phyloP scores from a whole-genome alignment of 2,888 invertebrate genomes.

The Melieria picta region DNA sequence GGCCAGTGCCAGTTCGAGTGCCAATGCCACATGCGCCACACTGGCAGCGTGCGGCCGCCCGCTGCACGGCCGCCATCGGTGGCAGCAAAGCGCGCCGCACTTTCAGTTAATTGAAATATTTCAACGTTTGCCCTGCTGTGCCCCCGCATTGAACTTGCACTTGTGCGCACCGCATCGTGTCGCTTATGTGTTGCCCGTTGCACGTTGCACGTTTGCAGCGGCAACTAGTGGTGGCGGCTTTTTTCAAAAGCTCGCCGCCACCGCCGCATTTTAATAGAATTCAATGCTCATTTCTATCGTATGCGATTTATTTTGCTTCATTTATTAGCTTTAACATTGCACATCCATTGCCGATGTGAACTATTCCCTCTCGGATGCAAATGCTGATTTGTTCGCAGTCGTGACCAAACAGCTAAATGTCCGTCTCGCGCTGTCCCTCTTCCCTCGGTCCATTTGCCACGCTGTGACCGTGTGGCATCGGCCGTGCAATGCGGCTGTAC shows the following conservation, averaged over 20 bases:
- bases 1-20: not conserved
- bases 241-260: constrained; percentile 51
- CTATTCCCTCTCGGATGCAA: constrained; percentile 37
- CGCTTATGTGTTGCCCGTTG: constrained; percentile 9
- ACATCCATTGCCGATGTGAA: constrained; percentile 34
- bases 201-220: constrained; percentile 26
- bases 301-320: constrained; percentile 60
- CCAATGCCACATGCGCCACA: constrained; percentile 2
- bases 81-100: constrained; percentile 8
- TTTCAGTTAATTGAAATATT: constrained; percentile 64
- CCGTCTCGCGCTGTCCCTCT: constrained; percentile 17
- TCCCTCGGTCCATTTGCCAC: not conserved
- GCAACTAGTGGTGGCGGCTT: constrained; percentile 40
- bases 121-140: constrained; percentile 55
- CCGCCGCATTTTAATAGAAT: constrained; percentile 59
- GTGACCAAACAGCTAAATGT: constrained; percentile 21
- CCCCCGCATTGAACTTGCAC: constrained; percentile 38
- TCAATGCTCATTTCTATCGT: constrained; percentile 62
- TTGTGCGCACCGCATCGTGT: constrained; percentile 13
- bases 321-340: constrained; percentile 7
- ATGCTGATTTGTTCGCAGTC: constrained; percentile 48
- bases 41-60: not conserved
- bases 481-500: constrained; percentile 4
- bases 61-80: not conserved
- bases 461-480: constrained; percentile 4